phyloP scores from a whole-genome alignment of 2,888 invertebrate species.

The Athripsodes cinereus region DNA sequence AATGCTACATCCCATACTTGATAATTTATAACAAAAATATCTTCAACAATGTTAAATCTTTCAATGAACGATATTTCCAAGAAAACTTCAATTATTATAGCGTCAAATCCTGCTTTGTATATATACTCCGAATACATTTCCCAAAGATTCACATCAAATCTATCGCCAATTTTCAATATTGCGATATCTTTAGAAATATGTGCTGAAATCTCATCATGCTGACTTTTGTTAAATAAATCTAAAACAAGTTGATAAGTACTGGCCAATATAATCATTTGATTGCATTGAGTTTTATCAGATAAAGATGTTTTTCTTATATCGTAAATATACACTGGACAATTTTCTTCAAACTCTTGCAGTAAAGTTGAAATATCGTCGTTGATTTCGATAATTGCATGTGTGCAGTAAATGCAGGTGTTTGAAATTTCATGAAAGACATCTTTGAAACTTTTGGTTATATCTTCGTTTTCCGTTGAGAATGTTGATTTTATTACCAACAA shows the following conservation, averaged over 20 bases:
- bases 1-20: too few relatives aligned
- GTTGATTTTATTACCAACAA: too few relatives aligned
- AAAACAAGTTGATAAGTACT: background rate
- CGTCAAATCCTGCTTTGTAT: background rate
- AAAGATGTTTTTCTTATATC: conserved; percentile 5
- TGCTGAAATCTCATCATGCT: background rate
- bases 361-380: background rate
- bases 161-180: background rate
- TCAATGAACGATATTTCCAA: background rate
- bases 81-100: background rate
- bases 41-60: too few relatives aligned
- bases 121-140: background rate
- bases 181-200: background rate
- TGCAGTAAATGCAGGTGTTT: background rate
- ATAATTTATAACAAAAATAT: too few relatives aligned
- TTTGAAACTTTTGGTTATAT: too few relatives aligned
- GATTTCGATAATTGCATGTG: background rate
- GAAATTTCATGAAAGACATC: too few relatives aligned
- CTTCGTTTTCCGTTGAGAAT: too few relatives aligned
- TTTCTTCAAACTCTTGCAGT: background rate
- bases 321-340: conserved; percentile 9
- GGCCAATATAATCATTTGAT: background rate
- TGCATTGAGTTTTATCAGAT: conserved; percentile 2
- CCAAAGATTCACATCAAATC: background rate
- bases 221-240: background rate